Base-by-base conservation (phyloP, 2,797 vertebrate species). In the Coluber constrictor region DNA sequence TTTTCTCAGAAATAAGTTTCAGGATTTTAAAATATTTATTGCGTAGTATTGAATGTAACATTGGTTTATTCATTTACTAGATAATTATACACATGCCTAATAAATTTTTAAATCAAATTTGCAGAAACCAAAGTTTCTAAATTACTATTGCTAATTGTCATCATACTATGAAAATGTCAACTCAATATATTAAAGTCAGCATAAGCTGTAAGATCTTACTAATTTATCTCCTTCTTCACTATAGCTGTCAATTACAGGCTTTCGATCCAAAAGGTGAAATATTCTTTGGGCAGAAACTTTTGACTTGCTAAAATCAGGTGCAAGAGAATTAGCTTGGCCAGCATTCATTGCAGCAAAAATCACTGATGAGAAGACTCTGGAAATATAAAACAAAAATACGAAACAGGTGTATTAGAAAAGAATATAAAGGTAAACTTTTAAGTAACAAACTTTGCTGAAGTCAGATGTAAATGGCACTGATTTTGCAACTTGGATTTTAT, bases 301-400 rank as follows among this genome's bases (percentile, higher is more conserved):
- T 94, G 96, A 96, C 97, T 98, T 98, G 87, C 96, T 96, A 94
- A 97, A 98, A 94, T 98, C 97, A 93, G 97, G 96, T 94, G 95
- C 97, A 86, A 98, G 92, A 88, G 97, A 97, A 66, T 96, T 96
- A 23, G 97, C 95, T 86, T 97, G 97, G 93, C 97, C 98, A 43
- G 98, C 95, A 63, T 96, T 97, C 94, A 97, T 96, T 86, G 97
- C 97, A 91, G 97, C 94, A 96, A 97, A 98, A 88, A 98, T 66
- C 61, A 98, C 93, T 9, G 97, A 96, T 93, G 96, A 96, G 93
- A 96, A 97, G 43, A 97, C 98, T 94, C 97, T 98, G 74, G 86
- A 96, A 93, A 70, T 59, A 95, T 1, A 95, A 93, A 95, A 13
- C 0, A 0, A 7, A 61, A 57, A 20, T 29, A 37, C 5, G 12